Base-by-base conservation (phyloP, 2,797 vertebrate genomes). In the Anabacerthia variegaticeps region DNA sequence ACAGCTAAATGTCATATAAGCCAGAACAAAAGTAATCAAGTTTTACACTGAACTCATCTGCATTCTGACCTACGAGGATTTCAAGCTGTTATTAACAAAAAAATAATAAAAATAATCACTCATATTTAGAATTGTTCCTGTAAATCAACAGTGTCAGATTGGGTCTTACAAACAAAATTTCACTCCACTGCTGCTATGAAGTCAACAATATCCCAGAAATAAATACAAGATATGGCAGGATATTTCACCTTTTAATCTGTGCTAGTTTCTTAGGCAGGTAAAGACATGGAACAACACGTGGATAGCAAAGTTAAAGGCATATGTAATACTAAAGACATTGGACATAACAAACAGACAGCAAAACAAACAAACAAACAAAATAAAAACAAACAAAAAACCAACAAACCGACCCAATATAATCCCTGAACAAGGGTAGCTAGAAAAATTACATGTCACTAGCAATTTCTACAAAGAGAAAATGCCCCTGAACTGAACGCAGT, bases 401-500 rank as follows among this genome's bases (percentile, higher is more conserved):
- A 14, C 4, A 51, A 32, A 36, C 6, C 36, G 63, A n/a, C 4
- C 12, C 10, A 44, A 41, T 5, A 56, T 32, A 30, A 36, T 66
- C 5, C 1, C 5, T n/a, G 41, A 65, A 36, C 2, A 56, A 43
- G 5, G 5, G 14, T 43, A 27, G 18, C n/a, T 41, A 73, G 37
- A 51, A 86, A 86, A 87, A 30, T 7, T 78, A 36, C 19, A 9
- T 28, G 11, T 21, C 32, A 74, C 46, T 32, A 12, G 8, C 28
- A 67, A n/a, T 14, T 74, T 69, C 55, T 41, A 7, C 4, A 10
- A 71, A 28, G 3, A 92, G 19, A 74, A 93, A 82, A 41, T 2
- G 2, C 5, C 30, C 14, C 36, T 74, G 10, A 85, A 46, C 19
- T n/a, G 28, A 62, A 44, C 12, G 56, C 0, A 0, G 9, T 28